Percentiles rank a stretch among this genome's conserved stretches.
These are phyloP conservation scores for Poecilia latipinna DNA, from an alignment of 2,113 vertebrate genomes.

Conservation along the genomic window DNA sequence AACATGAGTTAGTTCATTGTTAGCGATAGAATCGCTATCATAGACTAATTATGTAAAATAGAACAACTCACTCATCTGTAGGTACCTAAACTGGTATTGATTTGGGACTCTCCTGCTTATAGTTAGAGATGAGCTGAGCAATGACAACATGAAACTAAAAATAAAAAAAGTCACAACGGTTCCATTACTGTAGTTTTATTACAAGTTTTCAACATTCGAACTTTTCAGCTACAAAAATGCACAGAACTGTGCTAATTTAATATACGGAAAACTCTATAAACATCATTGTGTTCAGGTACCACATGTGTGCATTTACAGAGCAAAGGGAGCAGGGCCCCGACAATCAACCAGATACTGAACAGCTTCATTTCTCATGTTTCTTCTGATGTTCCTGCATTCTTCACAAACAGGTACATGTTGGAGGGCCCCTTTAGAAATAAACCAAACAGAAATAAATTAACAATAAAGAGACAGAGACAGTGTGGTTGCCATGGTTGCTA, in stretches of 20 bases:
- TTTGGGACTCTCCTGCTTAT: no score
- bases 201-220: conserved; percentile 48
- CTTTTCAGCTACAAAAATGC: conserved; percentile 58
- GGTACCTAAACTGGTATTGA: no score
- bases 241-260: conserved; percentile 47
- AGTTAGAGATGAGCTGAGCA: not conserved
- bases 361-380: not conserved
- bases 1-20: no score
- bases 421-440: not conserved
- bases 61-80: no score
- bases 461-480: conserved; percentile 14
- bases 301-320: conserved; percentile 33
- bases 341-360: conserved; percentile 1
- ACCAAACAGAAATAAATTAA: conserved; percentile 21
- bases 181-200: conserved; percentile 61
- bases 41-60: no score
- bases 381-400: conserved; percentile 9
- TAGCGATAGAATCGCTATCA: no score
- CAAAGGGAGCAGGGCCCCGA: conserved; percentile 9
- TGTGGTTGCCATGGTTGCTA: conserved; percentile 9
- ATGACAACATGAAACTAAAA: not conserved
- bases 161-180: not conserved
- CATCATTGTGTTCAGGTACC: conserved; percentile 20
- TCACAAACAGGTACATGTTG: conserved; percentile 2
- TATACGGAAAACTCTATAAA: conserved; percentile 39